These are phyloP conservation scores for Garrulus glandarius DNA, from an alignment of 2,797 vertebrate species.

Conservation along the genomic window DNA sequence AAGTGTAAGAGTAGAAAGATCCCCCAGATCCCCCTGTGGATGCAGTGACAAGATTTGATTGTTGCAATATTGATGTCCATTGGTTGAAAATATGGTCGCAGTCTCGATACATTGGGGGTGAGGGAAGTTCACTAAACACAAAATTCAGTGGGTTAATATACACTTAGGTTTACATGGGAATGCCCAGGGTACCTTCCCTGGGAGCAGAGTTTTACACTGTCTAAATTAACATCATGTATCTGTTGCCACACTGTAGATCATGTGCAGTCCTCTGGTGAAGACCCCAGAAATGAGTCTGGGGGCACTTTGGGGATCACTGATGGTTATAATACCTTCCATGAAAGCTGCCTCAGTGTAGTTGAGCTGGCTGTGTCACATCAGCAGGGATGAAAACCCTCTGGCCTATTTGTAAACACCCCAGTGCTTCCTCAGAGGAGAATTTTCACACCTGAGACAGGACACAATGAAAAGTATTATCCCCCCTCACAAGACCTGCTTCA, in stretches of 20 bases:
- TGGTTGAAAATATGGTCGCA: rapidly evolving
- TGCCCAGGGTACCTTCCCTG: neutral
- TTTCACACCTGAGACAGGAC: neutral
- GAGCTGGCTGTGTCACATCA: neutral
- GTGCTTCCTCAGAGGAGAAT: neutral
- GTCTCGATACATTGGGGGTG: rapidly evolving
- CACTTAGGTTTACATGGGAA: neutral
- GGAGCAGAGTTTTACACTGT: neutral
- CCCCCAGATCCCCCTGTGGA: neutral
- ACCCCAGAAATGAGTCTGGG: neutral
- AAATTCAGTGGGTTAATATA: neutral
- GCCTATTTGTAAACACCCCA: neutral
- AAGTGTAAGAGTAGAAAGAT: neutral
- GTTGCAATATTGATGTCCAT: neutral
- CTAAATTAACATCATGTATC: neutral
- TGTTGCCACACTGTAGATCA: neutral
- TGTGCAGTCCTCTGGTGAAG: neutral
- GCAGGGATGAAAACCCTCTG: neutral
- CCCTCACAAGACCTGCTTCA: neutral
- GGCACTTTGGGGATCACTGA: neutral
- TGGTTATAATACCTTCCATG: neutral
- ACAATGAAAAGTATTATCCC: neutral
- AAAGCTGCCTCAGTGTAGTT: rapidly evolving
- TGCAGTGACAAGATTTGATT: rapidly evolving
- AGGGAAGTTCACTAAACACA: neutral